Evolutionary conservation across 2,797 vertebrate species (phyloP), one percentile per base, ranked within the genome.

Genomic region (Apodemus agrarius): DNA sequence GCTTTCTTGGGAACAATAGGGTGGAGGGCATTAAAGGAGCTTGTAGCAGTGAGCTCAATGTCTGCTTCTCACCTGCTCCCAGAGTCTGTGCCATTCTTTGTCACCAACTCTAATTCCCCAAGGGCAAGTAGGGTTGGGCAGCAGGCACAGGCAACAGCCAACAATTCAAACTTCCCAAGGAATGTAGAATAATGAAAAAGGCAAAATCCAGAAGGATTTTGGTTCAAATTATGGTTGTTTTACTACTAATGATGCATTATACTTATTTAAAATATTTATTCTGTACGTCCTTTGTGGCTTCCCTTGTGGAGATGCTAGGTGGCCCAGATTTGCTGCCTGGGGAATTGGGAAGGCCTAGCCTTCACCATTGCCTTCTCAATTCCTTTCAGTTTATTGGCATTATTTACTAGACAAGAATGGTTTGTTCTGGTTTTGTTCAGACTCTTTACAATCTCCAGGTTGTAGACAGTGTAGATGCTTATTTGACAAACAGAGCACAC

Each of bases 121-220:
- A 37, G 19, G 6, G 7, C 67, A 69, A 29, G 67, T n/a, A 69
- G 3, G 34, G 34, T 19, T n/a, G 14, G 31, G 14, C 31, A 67
- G 65, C 16, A 6, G 65, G 31, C 65, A 67, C 16, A 69, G 69
- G 8, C n/a, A 72, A n/a, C 19, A 72, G 6, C 86, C 37, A 13
- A 43, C 92, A 90, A 40, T 84, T 94, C 52, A 85, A 49, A 74
- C n/a, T 72, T 97, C 69, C 75, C 69, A 69, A 63, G 83, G 37
- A 59, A 40, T 21, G 40, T 7, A 79, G 21, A 14, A 59, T 40
- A 63, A 12, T 90, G 43, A 92, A 69, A 34, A 43, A 76, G 65
- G n/a, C n/a, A 84, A 78, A 65, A 90, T 84, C 93, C 34, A 93
- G 49, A 82, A 3, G 34, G 61, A 75, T 31, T 83, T 93, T 34